A percentile compares a stretch with the other conserved stretches of the same genome.
These are phyloP conservation scores for Germaria angustata DNA, from an alignment of 2,888 invertebrate species.

Conservation along the genomic window DNA sequence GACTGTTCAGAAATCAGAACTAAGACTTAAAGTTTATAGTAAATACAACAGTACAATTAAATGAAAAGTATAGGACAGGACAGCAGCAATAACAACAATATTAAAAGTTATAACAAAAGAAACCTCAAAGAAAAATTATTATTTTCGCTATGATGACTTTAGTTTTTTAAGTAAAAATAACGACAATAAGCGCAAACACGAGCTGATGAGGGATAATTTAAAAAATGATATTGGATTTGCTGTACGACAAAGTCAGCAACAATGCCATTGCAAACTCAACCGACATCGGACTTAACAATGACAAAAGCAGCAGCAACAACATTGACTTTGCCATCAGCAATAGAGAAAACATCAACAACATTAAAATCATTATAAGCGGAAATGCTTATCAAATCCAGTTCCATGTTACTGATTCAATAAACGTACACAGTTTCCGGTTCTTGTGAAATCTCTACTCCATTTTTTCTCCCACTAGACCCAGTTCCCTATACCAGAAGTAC, in stretches of 20 bases:
- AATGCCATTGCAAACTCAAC: conserved; percentile 24
- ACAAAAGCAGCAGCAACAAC: background rate
- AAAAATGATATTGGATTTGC: conserved; percentile 45
- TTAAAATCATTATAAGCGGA: conserved; percentile 64
- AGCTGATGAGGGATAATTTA: conserved; percentile 28
- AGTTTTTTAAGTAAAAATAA: conserved; percentile 35
- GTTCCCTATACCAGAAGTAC: background rate
- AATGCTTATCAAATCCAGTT: conserved; percentile 64
- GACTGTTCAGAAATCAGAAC: conserved; percentile 24
- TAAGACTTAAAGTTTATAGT: conserved; percentile 19
- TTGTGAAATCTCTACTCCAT: conserved; percentile 59
- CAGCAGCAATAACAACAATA: conserved; percentile 1
- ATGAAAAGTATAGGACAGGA: background rate
- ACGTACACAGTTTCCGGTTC: conserved; percentile 61
- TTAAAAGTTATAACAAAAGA: conserved; percentile 3
- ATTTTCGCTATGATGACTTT: conserved; percentile 44
- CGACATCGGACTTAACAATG: background rate
- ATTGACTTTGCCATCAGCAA: conserved; percentile 13
- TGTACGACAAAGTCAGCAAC: conserved; percentile 27
- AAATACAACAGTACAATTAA: conserved; percentile 3
- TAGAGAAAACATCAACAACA: conserved; percentile 49
- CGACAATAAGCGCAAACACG: background rate
- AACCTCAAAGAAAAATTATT: conserved; percentile 35
- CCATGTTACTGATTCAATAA: conserved; percentile 63
- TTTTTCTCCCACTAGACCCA: conserved; percentile 28